phyloP scores from a whole-genome alignment of 1,140 invertebrate species.

The Zaprionus gabonicus region DNA sequence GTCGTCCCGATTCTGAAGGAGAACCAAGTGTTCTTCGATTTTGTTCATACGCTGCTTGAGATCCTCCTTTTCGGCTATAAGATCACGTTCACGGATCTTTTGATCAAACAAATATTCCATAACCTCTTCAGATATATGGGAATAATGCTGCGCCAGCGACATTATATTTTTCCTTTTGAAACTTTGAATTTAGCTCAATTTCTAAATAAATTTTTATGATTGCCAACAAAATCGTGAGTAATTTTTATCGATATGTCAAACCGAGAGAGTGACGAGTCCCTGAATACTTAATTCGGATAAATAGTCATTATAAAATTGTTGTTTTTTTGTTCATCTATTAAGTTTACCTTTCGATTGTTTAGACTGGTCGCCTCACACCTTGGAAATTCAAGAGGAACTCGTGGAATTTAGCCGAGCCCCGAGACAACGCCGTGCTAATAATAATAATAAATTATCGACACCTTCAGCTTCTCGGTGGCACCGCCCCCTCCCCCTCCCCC shows the following conservation, averaged over 20 bases:
- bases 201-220: constrained; percentile 17
- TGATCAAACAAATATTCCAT: constrained; percentile 57
- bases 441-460: constrained; percentile 77
- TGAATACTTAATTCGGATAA: neutral
- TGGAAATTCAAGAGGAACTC: constrained; percentile 9
- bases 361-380: constrained; percentile 46
- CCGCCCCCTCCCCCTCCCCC: neutral
- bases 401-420: constrained; percentile 16
- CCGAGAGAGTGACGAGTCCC: constrained; percentile 4
- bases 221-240: constrained; percentile 6
- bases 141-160: constrained; percentile 19
- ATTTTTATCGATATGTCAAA: constrained; percentile 11
- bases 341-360: constrained; percentile 11
- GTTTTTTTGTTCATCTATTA: constrained; percentile 13
- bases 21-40: constrained; percentile 40
- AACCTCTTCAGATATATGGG: constrained; percentile 51
- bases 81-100: constrained; percentile 47
- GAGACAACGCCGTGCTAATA: constrained; percentile 68
- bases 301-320: neutral
- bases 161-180: constrained; percentile 9
- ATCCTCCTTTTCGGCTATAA: constrained; percentile 45
- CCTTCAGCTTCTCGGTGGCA: constrained; percentile 44
- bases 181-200: constrained; percentile 16
- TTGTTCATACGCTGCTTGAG: constrained; percentile 50
- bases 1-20: constrained; percentile 51